These are phyloP conservation scores for Torymus auratus DNA, from an alignment of 2,888 invertebrate species.

Conservation along the genomic window DNA sequence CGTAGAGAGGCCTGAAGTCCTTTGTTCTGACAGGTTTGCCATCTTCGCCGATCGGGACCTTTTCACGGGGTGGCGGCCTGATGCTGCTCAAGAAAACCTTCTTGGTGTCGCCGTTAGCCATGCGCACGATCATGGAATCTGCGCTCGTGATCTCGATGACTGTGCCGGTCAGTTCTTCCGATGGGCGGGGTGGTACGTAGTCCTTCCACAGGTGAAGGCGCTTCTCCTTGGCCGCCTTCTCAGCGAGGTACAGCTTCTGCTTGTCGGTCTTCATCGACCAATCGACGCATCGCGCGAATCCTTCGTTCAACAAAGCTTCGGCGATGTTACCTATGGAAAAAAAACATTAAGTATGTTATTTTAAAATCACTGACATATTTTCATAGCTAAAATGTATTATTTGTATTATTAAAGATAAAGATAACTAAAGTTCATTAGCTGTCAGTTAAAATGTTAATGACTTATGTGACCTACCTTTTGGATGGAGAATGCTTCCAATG, in stretches of 20 bases:
- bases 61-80: slow-evolving; percentile 93
- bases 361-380: not conserved
- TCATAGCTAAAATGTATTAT: no score
- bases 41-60: slow-evolving; percentile 79
- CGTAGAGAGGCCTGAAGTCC: slow-evolving; percentile 94
- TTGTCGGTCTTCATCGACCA: slow-evolving; percentile 93
- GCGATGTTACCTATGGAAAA: slow-evolving; percentile 87
- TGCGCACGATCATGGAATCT: slow-evolving; percentile 93
- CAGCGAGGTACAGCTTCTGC: slow-evolving; percentile 89
- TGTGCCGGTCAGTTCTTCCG: slow-evolving; percentile 87
- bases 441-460: no score
- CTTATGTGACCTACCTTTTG: slow-evolving; percentile 79
- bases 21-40: slow-evolving; percentile 84
- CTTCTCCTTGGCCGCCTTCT: slow-evolving; percentile 91
- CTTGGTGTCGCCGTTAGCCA: slow-evolving; percentile 86
- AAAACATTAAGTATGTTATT: not conserved
- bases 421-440: no score
- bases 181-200: slow-evolving; percentile 86
- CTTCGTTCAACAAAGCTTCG: slow-evolving; percentile 91
- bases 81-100: slow-evolving; percentile 98
- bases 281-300: slow-evolving; percentile 95
- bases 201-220: slow-evolving; percentile 94
- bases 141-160: slow-evolving; percentile 96
- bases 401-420: no score
- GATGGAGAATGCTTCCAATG: slow-evolving; percentile 95